Base-by-base conservation (phyloP, 53 echinoderm and acorn worm species). In the Paelopatides confundens region DNA sequence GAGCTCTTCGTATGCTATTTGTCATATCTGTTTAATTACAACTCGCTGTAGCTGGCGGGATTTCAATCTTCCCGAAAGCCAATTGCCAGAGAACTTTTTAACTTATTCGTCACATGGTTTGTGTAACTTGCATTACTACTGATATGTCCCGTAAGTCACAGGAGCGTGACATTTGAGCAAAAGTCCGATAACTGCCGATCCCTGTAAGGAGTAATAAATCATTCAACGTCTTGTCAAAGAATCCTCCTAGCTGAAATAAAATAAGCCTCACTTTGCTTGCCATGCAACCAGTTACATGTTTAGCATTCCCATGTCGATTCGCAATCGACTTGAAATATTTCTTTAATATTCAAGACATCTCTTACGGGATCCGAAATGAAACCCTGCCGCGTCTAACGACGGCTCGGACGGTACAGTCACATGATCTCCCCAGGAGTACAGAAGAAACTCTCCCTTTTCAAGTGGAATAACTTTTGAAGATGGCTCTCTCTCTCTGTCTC, bases 201-300 rank as follows among this genome's bases (percentile, higher is more conserved):
- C 74, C 74, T 35, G 24, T 2, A 15, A 26, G 74, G 46, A 46
- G 26, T n/a, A 40, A 24, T 74, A 74, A 74, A 74, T 74, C 74
- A 37, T 26, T 74, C 40, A n/a, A 21, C 58, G 24, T n/a, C n/a
- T 58, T 21, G 58, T 18, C n/a, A 23, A 58, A 58, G 58, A 18
- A 21, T 58, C 58, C 21, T 18, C 6, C 2, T 2, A 26, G 58
- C 21, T 58, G 24, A 5, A 18, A 58, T 18, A 6, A 2, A 58
- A 58, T 6, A 2, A 58, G 21, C 58, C 21, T 23, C 21, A 58
- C 21, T 58, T n/a, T 2, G 24, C n/a, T 58, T 4, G 2, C 7
- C 24, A 6, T 54, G 21, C 54, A 21, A 21, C 3, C 54, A 18
- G 21, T 58, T 58, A 23, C 24, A 58, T 58, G 58, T 58, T n/a